phyloP scores from a whole-genome alignment of 2,888 invertebrate genomes.

The Keiferia lycopersicella region DNA sequence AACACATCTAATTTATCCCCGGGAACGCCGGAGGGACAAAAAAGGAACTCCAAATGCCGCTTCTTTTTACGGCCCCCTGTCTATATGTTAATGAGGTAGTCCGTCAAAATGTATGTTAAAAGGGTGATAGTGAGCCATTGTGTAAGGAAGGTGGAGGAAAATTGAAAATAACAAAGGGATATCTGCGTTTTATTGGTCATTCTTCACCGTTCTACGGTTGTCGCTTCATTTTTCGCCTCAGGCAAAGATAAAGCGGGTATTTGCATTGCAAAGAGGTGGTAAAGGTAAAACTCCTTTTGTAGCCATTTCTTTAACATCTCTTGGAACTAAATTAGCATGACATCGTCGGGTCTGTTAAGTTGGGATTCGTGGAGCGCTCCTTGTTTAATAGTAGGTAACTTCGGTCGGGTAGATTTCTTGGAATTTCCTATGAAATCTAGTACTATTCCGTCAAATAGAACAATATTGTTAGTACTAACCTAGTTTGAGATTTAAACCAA shows the following conservation, averaged over 20 bases:
- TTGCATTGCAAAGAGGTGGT: conserved; percentile 15
- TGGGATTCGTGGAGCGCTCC: conserved; percentile 3
- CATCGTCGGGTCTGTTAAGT: background rate
- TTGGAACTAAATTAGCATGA: conserved; percentile 7
- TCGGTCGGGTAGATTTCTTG: background rate
- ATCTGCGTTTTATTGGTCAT: conserved; percentile 18
- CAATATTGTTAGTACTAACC: no score
- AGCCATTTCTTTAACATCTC: conserved; percentile 4
- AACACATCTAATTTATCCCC: conserved; percentile 39
- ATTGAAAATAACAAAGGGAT: conserved; percentile 29
- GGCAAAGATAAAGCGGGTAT: background rate
- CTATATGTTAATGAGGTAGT: conserved; percentile 45
- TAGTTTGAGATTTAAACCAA: no score
- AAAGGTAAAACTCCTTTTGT: background rate
- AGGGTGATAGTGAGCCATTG: conserved; percentile 30
- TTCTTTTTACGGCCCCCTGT: conserved; percentile 38
- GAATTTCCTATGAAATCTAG: no score
- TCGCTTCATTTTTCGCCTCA: conserved; percentile 16
- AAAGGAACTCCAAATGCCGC: conserved; percentile 38
- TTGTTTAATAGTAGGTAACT: background rate
- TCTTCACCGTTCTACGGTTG: conserved; percentile 10
- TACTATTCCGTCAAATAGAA: no score
- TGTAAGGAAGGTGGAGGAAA: conserved; percentile 21
- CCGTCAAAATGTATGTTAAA: conserved; percentile 41
- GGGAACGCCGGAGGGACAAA: conserved; percentile 36